Percentiles rank a stretch among this genome's conserved stretches.
These are phyloP conservation scores for Pelecanus crispus DNA, from an alignment of 2,113 vertebrate species.

Conservation along the genomic window DNA sequence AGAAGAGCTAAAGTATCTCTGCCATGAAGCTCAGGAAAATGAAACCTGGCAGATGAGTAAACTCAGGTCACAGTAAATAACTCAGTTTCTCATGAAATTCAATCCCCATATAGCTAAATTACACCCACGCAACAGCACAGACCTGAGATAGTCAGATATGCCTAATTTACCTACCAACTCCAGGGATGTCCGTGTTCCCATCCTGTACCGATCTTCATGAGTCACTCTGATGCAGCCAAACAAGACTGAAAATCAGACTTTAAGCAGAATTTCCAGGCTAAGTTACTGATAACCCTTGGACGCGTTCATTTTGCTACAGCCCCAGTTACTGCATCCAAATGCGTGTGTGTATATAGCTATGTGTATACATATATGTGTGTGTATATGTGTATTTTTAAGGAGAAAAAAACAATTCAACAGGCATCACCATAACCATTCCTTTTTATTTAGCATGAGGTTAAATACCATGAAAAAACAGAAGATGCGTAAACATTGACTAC, in stretches of 20 bases:
- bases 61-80: background rate
- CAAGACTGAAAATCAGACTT: background rate
- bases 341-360: accelerated
- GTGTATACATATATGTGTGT: accelerated
- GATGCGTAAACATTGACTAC: background rate
- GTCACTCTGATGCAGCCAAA: background rate
- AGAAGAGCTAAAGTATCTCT: background rate
- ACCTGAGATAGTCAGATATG: background rate
- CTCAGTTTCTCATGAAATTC: background rate
- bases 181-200: background rate
- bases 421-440: background rate
- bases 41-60: slow-evolving; percentile 2
- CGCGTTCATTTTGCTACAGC: background rate
- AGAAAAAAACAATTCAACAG: background rate
- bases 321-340: background rate
- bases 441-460: background rate
- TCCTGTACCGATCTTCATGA: background rate
- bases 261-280: background rate
- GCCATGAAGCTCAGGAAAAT: slow-evolving; percentile 14
- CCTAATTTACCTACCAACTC: background rate
- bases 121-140: background rate
- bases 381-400: no score
- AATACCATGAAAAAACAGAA: background rate
- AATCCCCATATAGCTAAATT: background rate
- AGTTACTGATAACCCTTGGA: background rate